Evolutionary conservation across 2,797 vertebrate genomes (phyloP).

Genomic region (Hipposideros larvatus): DNA sequence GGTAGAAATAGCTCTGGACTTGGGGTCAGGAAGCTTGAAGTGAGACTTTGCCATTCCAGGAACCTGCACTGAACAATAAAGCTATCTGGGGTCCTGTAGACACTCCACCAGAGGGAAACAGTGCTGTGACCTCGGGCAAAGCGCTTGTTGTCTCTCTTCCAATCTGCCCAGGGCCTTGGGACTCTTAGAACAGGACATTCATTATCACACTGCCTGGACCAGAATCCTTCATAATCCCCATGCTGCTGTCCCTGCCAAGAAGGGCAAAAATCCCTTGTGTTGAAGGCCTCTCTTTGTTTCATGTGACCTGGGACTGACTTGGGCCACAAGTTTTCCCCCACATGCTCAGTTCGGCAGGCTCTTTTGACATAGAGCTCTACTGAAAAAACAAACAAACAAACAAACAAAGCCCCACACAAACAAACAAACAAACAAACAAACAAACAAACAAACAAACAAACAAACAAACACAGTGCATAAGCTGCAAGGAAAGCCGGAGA

Average conservation of each 20-base stretch:
- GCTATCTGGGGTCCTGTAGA: neutral
- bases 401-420: neutral
- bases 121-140: neutral
- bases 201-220: neutral
- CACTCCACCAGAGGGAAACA: neutral
- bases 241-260: neutral
- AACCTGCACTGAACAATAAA: neutral
- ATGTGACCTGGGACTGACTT: constrained; percentile 5
- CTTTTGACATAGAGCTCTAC: neutral
- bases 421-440: neutral
- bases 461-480: neutral
- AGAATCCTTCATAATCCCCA: neutral
- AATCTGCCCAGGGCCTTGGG: neutral
- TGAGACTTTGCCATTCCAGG: neutral
- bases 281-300: constrained; percentile 59
- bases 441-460: neutral
- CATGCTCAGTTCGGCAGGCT: neutral
- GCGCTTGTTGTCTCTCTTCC: neutral
- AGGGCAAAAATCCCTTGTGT: neutral
- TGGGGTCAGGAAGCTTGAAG: neutral
- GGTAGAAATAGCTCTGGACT: neutral
- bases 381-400: neutral
- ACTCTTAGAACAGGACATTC: neutral
- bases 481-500: neutral
- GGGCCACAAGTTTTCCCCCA: neutral